phyloP scores from a whole-genome alignment of 1,140 invertebrate species.

The Rhizoglyphus robini region DNA sequence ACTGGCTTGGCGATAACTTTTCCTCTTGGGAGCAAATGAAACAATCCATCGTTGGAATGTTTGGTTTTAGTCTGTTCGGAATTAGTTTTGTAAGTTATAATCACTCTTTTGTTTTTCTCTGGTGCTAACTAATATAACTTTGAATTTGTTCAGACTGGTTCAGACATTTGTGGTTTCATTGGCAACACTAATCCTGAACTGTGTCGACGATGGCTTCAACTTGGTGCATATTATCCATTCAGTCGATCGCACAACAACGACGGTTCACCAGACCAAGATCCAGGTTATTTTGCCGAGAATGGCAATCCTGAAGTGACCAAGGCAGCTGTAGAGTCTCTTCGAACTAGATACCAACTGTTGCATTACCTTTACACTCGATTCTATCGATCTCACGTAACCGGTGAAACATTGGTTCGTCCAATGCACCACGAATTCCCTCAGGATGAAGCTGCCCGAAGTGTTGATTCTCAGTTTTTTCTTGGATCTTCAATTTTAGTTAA shows the following conservation, averaged over 20 bases:
- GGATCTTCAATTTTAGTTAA: no score
- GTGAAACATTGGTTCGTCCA: conserved; percentile 36
- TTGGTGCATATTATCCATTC: conserved; percentile 46
- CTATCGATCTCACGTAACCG: conserved; percentile 30
- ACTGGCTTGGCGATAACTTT: no score
- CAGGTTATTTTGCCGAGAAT: conserved; percentile 22
- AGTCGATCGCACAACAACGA: conserved; percentile 68
- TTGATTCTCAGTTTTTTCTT: no score
- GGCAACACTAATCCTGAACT: conserved; percentile 38
- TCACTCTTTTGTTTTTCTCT: not conserved
- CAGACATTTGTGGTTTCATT: conserved; percentile 32
- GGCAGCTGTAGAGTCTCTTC: conserved; percentile 48
- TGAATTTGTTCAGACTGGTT: no score
- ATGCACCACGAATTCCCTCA: no score
- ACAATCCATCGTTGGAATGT: conserved; percentile 40
- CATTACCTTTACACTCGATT: conserved; percentile 54
- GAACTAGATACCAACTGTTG: conserved; percentile 53
- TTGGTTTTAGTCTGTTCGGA: conserved; percentile 68
- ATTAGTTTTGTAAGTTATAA: conserved; percentile 33
- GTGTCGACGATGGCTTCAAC: conserved; percentile 63
- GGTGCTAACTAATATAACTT: not conserved
- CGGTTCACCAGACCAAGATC: conserved; percentile 41
- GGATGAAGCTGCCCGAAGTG: no score
- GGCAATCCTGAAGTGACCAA: conserved; percentile 41
- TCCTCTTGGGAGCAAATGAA: conserved; percentile 38